phyloP scores from a whole-genome alignment of 2,113 vertebrate species.

The Amblyornis subalaris region DNA sequence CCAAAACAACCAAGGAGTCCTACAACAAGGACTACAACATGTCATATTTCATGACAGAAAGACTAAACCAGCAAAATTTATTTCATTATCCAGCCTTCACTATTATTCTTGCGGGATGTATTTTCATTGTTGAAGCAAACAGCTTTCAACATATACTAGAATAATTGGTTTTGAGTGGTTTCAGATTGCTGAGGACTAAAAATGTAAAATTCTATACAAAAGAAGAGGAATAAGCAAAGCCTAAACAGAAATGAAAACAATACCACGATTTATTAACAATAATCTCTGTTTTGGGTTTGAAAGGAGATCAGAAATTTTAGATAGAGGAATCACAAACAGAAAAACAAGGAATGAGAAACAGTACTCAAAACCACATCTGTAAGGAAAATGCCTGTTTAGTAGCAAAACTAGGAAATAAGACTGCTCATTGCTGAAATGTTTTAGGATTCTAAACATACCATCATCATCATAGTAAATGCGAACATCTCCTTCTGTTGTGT shows the following conservation, averaged over 20 bases:
- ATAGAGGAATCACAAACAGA: neutral
- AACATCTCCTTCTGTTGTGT: constrained; percentile 81
- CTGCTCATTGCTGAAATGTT: neutral
- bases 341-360: neutral
- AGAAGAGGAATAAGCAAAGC: neutral
- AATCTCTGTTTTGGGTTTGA: neutral
- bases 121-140: neutral
- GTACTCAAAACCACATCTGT: neutral
- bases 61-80: neutral
- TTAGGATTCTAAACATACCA: constrained; percentile 72
- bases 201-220: neutral
- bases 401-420: neutral
- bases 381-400: neutral
- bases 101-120: neutral
- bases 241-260: neutral
- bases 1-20: neutral
- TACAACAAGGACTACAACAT: neutral
- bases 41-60: neutral
- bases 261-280: neutral
- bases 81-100: neutral
- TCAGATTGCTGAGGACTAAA: neutral
- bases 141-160: neutral
- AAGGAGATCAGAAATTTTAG: neutral
- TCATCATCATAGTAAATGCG: constrained; percentile 88
- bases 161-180: neutral